phyloP scores from a whole-genome alignment of 2,113 vertebrate genomes.

The Corvus hawaiiensis region DNA sequence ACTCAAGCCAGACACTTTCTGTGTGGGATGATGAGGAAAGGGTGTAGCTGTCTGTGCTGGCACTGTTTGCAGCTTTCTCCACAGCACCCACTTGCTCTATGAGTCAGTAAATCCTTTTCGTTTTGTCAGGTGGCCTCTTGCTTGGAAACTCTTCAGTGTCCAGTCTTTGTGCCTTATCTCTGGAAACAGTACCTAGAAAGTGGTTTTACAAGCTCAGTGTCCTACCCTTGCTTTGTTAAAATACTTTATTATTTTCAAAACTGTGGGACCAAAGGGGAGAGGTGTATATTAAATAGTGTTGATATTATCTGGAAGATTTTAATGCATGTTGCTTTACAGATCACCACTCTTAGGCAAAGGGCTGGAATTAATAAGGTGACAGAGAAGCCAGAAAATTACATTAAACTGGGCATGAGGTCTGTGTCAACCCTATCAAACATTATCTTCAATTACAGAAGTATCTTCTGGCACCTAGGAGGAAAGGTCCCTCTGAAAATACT shows the following conservation, averaged over 20 bases:
- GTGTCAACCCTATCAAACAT: neutral
- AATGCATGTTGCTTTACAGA: constrained; percentile 19
- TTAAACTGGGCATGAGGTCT: neutral
- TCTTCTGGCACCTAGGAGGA: neutral
- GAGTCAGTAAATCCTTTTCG: constrained; percentile 14
- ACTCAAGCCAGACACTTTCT: neutral
- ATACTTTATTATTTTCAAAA: constrained; percentile 45
- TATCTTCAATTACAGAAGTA: neutral
- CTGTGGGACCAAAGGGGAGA: neutral
- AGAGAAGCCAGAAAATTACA: neutral
- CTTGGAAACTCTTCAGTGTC: neutral
- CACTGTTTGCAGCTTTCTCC: neutral
- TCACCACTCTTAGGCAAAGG: neutral
- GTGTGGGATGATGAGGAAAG: neutral
- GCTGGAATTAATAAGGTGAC: neutral
- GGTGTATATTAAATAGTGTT: constrained; percentile 1
- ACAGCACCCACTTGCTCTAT: neutral
- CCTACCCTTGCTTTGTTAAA: constrained; percentile 39
- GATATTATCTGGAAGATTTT: constrained; percentile 46
- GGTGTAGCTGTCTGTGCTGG: neutral
- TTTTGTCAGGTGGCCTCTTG: constrained; percentile 14
- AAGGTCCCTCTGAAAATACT: neutral
- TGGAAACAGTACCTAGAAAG: constrained; percentile 12
- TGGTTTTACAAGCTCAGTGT: constrained; percentile 42
- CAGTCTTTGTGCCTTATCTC: neutral